Base-by-base conservation (phyloP, 2,797 vertebrate species). In the Erpetoichthys calabaricus region DNA sequence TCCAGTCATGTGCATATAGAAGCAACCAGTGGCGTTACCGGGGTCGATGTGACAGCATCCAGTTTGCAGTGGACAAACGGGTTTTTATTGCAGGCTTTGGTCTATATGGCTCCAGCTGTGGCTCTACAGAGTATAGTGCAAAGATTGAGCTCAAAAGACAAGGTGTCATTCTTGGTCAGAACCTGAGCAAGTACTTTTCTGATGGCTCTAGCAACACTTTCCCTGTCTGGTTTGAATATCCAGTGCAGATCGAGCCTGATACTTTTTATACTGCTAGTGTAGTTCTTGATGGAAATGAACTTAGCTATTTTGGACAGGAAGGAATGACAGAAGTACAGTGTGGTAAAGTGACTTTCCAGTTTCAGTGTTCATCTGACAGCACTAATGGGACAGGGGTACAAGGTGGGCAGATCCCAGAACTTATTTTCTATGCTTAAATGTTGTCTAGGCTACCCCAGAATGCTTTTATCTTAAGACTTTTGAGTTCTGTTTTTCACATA, bases 11-110 rank as follows among this genome's bases (percentile, higher is more conserved):
- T 9, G 95, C 95, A 67, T 98, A 98, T 68, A 85, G 95, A 54
- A 98, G 94, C 80, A 98, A 98, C 74, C 95, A 98, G 74, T 98
- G 95, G 95, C 91, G 95, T n/a, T 98, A 98, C 63, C 72, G 95
- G 9, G 95, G 95, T 45, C 91, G 94, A 56, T 98, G 94, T 3
- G 94, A 98, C 84, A 97, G 94, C 74, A 98, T 98, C 69, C 94
- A 98, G 86, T 98, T 98, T 44, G 91, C 94, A 1, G 93, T 96
- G 4, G 95, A 98, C 64, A 96, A 92, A 71, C 80, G 94, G 52
- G 89, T 95, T 58, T 98, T 98, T 68, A 91, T 98, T 0, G 95
- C 95, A 0, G 94, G 94, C 49, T 98, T 98, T 4, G 94, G 94
- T 41, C 88, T 98, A 3, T 98, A 98, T 0, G 94, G 94, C 51